Evolutionary conservation across 1,140 invertebrate genomes (phyloP), one percentile per base, ranked within the genome.

Genomic region (Megalonaias nervosa): DNA sequence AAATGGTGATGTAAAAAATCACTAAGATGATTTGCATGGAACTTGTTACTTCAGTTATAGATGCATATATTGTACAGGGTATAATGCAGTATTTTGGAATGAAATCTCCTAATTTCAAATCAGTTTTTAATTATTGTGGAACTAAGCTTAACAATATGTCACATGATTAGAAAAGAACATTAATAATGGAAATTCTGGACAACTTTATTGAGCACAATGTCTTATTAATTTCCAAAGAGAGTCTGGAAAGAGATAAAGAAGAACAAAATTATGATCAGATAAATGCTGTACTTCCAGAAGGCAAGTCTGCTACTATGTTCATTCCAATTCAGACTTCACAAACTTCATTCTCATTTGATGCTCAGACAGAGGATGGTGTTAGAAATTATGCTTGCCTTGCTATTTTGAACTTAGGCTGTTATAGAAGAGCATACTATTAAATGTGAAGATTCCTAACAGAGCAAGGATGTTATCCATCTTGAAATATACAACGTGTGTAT

Each of bases 1-100:
- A 48, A 48, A 80, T 31, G 31, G 71, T 65, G 67, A 75, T 62
- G 74, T 82, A 12, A 67, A 67, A 38, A 67, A 67, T 38, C n/a
- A 67, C 15, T 11, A 67, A 13, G 14, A 67, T 13, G 31, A 38
- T 38, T 67, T n/a, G 14, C 66, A 31, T 14, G 12, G 14, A 67
- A 16, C 11, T 67, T 17, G 66, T 62, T 38, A 31, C 9, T 19
- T 67, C 15, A 17, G 19, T 67, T 38, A 67, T 67, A 21, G 17
- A 38, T 21, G 9, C 66, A 0, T 67, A 67, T 38, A 67, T 21
- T 23, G 66, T 67, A 31, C 11, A 67, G 31, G 1, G 11, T 14
- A 14, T 14, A 23, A 21, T 19, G 17, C 17, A 67, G n/a, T 21
- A 23, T 58, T n/a, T 70, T 70, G 12, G 56, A 5, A 17, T 70